These are phyloP conservation scores for Notocelia uddmanniana DNA, from an alignment of 2,888 invertebrate genomes.

Conservation along the genomic window DNA sequence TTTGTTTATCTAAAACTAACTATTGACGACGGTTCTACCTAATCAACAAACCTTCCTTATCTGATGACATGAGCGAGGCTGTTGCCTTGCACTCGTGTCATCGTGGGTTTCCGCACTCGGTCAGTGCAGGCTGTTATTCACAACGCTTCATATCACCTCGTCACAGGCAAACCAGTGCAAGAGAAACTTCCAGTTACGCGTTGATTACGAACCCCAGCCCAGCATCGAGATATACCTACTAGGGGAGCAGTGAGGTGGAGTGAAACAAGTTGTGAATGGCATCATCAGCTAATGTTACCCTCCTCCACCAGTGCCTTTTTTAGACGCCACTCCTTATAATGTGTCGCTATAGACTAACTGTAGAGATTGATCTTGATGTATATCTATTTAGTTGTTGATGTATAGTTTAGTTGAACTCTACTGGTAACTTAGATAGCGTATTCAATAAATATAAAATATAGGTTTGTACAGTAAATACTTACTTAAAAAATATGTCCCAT, in stretches of 20 bases:
- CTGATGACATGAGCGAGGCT: conserved; percentile 16
- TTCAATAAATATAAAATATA: background rate
- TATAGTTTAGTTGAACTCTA: background rate
- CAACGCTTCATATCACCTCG: background rate
- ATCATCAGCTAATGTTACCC: conserved; percentile 28
- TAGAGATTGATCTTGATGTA: background rate
- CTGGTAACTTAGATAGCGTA: background rate
- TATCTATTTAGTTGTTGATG: background rate
- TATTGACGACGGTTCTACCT: conserved; percentile 1
- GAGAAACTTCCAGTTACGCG: background rate
- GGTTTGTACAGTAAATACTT: too few species aligned
- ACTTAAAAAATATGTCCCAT: background rate
- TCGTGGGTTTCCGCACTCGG: conserved; percentile 36
- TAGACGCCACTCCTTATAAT: conserved; percentile 1
- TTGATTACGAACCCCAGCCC: background rate
- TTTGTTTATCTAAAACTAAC: background rate
- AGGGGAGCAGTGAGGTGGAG: background rate
- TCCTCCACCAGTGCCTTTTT: conserved; percentile 17
- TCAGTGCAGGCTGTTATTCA: conserved; percentile 1
- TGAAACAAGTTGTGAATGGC: background rate
- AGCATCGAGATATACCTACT: background rate
- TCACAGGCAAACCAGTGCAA: background rate
- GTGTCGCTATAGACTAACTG: background rate
- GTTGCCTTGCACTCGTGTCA: conserved; percentile 33
- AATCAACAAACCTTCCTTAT: conserved; percentile 32